phyloP scores from a whole-genome alignment of 2,888 invertebrate species.

The Morinoia aosen region DNA sequence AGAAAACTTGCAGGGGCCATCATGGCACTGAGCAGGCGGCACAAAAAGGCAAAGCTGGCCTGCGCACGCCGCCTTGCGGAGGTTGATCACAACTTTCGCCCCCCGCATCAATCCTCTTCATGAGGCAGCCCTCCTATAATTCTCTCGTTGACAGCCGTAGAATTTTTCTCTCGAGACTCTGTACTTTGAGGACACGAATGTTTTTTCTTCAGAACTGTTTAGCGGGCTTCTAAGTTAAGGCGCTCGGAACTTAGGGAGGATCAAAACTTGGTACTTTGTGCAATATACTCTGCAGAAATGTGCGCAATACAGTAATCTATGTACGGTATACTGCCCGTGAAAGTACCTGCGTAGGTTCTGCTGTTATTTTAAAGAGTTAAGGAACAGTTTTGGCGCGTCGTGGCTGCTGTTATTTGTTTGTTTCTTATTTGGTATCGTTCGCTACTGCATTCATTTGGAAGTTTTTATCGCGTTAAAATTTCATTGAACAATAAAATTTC shows the following conservation, averaged over 20 bases:
- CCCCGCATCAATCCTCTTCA: background rate
- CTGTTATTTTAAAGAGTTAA: background rate
- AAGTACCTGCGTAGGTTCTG: background rate
- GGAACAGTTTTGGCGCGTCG: background rate
- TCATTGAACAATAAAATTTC: too few species aligned
- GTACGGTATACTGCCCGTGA: background rate
- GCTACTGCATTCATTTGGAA: background rate
- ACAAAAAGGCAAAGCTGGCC: background rate
- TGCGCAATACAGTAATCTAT: background rate
- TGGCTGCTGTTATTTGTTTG: background rate
- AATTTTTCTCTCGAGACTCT: background rate
- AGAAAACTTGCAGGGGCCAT: background rate
- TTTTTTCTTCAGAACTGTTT: background rate
- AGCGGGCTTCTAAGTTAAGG: background rate
- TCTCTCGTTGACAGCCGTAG: background rate
- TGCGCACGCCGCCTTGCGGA: background rate
- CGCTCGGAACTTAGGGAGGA: background rate
- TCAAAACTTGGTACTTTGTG: background rate
- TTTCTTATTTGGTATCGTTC: background rate
- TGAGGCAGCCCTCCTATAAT: background rate
- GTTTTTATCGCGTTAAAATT: background rate
- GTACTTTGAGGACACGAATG: background rate
- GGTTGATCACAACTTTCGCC: background rate
- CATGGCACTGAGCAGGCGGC: constrained; percentile 2
- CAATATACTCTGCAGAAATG: background rate